A percentile compares a stretch with the other conserved stretches of the same genome.
phyloP scores from a whole-genome alignment of 2,113 vertebrate species.

The crab-eating macaque (Macaca fascicularis) region DNA sequence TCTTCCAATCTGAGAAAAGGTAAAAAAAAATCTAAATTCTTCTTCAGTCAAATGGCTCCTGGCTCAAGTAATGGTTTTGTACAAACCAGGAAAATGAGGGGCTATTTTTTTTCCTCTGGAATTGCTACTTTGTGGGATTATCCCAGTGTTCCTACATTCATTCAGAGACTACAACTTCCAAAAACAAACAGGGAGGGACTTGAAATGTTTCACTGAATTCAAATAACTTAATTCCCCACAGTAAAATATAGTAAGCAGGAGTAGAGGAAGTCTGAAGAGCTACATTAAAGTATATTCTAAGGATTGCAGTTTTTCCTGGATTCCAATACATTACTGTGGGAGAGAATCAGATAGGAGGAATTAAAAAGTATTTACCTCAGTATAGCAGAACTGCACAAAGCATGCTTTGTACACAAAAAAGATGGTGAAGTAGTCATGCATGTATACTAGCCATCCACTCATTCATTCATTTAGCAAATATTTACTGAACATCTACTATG shows the following conservation, averaged over 20 bases:
- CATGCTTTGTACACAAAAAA: neutral
- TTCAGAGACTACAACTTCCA: neutral
- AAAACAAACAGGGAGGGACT: neutral
- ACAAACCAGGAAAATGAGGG: neutral
- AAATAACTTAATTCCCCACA: neutral
- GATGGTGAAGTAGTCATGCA: fast-evolving
- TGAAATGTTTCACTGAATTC: neutral
- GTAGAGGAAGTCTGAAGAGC: neutral
- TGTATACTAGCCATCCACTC: neutral
- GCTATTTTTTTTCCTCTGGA: neutral
- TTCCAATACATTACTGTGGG: neutral
- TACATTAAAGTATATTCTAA: neutral
- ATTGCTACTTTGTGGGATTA: neutral
- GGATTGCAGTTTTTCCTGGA: neutral
- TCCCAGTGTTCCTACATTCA: neutral
- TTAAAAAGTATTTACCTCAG: neutral
- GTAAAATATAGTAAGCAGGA: neutral
- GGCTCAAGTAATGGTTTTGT: neutral
- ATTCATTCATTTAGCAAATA: neutral
- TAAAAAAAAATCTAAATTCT: neutral
- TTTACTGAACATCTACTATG: neutral
- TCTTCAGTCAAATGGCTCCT: neutral
- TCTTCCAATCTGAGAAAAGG: neutral
- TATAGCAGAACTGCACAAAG: neutral
- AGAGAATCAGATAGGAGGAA: neutral